Evolutionary conservation across 2,113 vertebrate genomes (phyloP).

Genomic region (Istiophorus platypterus): DNA sequence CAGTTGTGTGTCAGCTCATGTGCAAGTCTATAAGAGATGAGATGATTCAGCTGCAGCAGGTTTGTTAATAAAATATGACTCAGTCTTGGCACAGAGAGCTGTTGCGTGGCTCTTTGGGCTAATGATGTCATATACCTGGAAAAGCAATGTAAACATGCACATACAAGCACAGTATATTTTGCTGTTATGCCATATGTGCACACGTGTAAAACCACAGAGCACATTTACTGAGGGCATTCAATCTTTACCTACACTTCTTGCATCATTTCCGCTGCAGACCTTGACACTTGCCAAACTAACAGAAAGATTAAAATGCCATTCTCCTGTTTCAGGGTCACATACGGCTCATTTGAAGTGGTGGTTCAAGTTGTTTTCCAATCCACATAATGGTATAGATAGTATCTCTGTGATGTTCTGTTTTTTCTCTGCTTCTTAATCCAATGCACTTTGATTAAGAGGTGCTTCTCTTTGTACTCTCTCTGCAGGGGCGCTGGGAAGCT

Average conservation of each 20-base stretch:
- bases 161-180: slow-evolving; percentile 32
- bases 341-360: slow-evolving; percentile 73
- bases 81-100: slow-evolving; percentile 44
- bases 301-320: slow-evolving; percentile 77
- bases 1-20: slow-evolving; percentile 68
- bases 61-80: slow-evolving; percentile 79
- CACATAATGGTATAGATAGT: slow-evolving; percentile 63
- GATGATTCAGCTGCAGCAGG: slow-evolving; percentile 72
- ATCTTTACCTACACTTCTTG: slow-evolving; percentile 36
- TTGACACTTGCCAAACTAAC: slow-evolving; percentile 59
- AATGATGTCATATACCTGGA: slow-evolving; percentile 58
- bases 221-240: slow-evolving; percentile 19
- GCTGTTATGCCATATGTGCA: slow-evolving; percentile 24
- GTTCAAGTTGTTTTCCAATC: slow-evolving; percentile 77
- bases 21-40: slow-evolving; percentile 54
- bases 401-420: slow-evolving; percentile 75
- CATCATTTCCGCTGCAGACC: slow-evolving; percentile 46
- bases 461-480: slow-evolving; percentile 80
- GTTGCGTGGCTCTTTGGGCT: slow-evolving; percentile 51
- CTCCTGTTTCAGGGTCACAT: slow-evolving; percentile 74
- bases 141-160: slow-evolving; percentile 59
- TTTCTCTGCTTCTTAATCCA: slow-evolving; percentile 75
- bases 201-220: slow-evolving; percentile 5
- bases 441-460: slow-evolving; percentile 80
- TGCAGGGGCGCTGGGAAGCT: slow-evolving; percentile 58